These are phyloP conservation scores for Lutraria lutraria DNA, from an alignment of 2,888 invertebrate species.

Conservation along the genomic window DNA sequence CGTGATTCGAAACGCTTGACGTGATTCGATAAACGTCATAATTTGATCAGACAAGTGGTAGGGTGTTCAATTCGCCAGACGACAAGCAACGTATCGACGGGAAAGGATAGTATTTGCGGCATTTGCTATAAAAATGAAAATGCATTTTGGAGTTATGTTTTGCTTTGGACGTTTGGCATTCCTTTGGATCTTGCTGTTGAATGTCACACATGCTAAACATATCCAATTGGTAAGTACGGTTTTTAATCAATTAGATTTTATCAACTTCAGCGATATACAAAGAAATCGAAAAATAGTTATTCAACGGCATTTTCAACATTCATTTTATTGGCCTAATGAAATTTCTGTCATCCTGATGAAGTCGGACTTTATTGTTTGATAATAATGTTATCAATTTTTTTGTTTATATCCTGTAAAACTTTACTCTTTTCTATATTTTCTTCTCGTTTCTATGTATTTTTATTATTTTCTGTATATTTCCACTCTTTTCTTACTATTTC, in stretches of 20 bases:
- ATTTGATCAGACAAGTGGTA: neutral
- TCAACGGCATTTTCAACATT: too few relatives aligned
- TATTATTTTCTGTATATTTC: too few relatives aligned
- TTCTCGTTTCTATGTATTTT: too few relatives aligned
- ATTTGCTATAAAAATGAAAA: neutral
- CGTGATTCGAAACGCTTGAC: neutral
- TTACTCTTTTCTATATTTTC: too few relatives aligned
- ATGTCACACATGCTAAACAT: constrained; percentile 24
- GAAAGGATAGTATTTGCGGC: neutral
- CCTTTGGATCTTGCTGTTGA: constrained; percentile 21
- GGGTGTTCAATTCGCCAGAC: neutral
- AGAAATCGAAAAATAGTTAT: too few relatives aligned
- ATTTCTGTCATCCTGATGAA: too few relatives aligned
- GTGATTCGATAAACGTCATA: constrained; percentile 14
- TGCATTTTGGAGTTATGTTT: constrained; percentile 34
- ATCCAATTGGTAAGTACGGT: constrained; percentile 26
- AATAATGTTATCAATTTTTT: too few relatives aligned
- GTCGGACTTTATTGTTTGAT: too few relatives aligned
- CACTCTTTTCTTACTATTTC: neutral
- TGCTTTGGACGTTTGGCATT: constrained; percentile 3
- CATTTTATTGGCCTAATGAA: too few relatives aligned
- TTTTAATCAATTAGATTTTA: neutral
- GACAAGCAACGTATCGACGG: neutral
- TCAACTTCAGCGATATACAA: too few relatives aligned
- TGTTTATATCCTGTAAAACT: too few relatives aligned